Conservation (phyloP, 2,888 invertebrate genomes). For the Limnephilus auricula region DNA sequence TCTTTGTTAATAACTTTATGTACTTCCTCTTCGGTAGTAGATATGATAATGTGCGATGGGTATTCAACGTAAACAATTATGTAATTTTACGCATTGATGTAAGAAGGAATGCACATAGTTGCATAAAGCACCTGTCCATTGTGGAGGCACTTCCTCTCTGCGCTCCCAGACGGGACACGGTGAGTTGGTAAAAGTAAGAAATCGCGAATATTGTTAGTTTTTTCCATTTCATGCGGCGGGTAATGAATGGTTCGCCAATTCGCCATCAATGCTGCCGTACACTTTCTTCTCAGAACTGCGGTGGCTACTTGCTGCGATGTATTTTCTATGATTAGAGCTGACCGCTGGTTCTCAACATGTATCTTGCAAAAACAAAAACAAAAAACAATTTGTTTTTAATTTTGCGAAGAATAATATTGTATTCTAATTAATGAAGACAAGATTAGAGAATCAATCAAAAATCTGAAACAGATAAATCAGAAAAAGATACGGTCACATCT, state of each 20-base stretch:
- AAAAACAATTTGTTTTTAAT: too few species aligned
- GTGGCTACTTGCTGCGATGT: conserved; percentile 13
- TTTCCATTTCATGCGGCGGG: conserved; percentile 18
- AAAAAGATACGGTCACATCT: too few species aligned
- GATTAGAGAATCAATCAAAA: too few species aligned
- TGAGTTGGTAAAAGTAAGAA: conserved; percentile 16
- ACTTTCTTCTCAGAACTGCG: conserved; percentile 39
- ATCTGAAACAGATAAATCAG: too few species aligned
- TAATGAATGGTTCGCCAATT: conserved; percentile 26
- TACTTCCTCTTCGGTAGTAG: not conserved
- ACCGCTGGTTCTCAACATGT: not conserved
- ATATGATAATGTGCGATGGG: not conserved
- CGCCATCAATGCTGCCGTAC: conserved; percentile 29
- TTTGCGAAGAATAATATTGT: too few species aligned
- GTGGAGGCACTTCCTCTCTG: not conserved
- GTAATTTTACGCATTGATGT: not conserved
- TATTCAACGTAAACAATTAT: not conserved
- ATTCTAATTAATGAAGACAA: too few species aligned
- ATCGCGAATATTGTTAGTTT: not conserved
- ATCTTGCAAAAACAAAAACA: not conserved
- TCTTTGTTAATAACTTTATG: not conserved
- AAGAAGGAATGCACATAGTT: not conserved
- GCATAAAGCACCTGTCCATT: not conserved
- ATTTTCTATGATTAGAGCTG: conserved; percentile 25
- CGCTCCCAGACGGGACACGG: not conserved